Evolutionary conservation across 2,113 vertebrate species (phyloP), one percentile per base, ranked within the genome.

Genomic region (Laticauda laticaudata): DNA sequence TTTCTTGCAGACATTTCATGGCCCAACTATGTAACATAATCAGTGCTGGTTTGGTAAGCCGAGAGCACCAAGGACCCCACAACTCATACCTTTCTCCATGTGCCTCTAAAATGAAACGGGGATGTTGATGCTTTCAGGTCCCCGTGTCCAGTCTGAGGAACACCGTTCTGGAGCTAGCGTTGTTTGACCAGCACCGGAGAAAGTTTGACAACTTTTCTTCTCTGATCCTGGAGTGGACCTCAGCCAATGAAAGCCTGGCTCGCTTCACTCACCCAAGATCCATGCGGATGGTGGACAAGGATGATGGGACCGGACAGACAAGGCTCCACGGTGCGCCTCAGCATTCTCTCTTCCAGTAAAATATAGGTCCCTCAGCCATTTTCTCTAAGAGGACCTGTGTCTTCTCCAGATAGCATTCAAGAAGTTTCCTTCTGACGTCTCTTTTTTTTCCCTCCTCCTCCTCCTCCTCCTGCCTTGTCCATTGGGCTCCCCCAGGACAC

Each of bases 161-260:
- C 93, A 96, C 96, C 0, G 59, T 96, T 56, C 89, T 98, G 94
- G 96, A 97, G 93, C 69, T 97, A 21, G 94, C 95, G 14, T 90
- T 95, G 20, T 97, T 97, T 93, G 97, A 98, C 96, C 96, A 97
- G 91, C 96, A 97, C 86, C 93, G 95, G 93, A 95, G 95, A 90
- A 97, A 97, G 94, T 98, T 98, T 95, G 96, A 98, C 95, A 96
- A 96, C 94, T 97, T 98, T 95, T 96, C 94, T 85, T 98, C 96
- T 24, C 86, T 97, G 39, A 91, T 96, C 7, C 86, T 97, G 69
- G 95, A 96, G n/a, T 98, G 98, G 97, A 94, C 92, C 86, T 97
- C 96, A 45, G 96, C 97, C 88, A 97, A 97, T 87, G 94, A 94
- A 88, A 95, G 93, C 51, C 94, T 98, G 34, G 97, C 97, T 21